These are phyloP conservation scores for Arge pagana DNA, from an alignment of 2,888 invertebrate species.

Conservation along the genomic window DNA sequence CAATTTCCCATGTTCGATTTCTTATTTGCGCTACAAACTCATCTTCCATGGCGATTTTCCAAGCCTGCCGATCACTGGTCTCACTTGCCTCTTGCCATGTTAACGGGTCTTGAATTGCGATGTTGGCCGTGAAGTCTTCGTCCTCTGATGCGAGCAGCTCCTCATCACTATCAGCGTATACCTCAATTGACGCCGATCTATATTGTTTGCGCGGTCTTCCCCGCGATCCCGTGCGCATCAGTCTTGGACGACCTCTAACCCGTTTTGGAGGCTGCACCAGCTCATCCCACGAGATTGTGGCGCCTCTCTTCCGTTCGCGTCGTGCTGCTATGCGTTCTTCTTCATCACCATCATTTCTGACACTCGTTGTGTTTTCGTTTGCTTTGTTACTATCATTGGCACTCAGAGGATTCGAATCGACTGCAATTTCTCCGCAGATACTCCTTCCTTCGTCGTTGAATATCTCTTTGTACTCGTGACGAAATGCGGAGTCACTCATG, in stretches of 20 bases:
- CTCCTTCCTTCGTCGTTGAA: conserved; percentile 2
- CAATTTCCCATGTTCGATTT: conserved; percentile 26
- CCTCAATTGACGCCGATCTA: background rate
- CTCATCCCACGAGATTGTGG: conserved; percentile 10
- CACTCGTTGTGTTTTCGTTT: too few species aligned
- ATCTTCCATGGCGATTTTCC: conserved; percentile 21
- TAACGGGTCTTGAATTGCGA: too few species aligned
- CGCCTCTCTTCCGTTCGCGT: background rate
- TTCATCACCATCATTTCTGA: too few species aligned
- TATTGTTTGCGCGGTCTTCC: conserved; percentile 24
- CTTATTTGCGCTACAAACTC: conserved; percentile 21
- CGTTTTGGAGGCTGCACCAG: conserved; percentile 16
- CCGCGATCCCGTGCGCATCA: conserved; percentile 20
- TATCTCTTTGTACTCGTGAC: conserved; percentile 21
- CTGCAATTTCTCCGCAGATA: too few species aligned
- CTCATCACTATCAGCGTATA: background rate
- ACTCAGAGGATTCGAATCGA: too few species aligned
- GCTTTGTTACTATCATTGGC: too few species aligned
- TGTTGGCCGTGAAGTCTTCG: conserved; percentile 8
- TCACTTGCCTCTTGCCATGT: conserved; percentile 20
- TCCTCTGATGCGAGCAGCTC: background rate
- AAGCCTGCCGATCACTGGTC: conserved; percentile 7
- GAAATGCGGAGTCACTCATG: conserved; percentile 10
- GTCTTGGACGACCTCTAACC: conserved; percentile 22
- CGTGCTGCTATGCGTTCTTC: too few species aligned